phyloP scores from a whole-genome alignment of 2,113 vertebrate species.

The Microcebus murinus region DNA sequence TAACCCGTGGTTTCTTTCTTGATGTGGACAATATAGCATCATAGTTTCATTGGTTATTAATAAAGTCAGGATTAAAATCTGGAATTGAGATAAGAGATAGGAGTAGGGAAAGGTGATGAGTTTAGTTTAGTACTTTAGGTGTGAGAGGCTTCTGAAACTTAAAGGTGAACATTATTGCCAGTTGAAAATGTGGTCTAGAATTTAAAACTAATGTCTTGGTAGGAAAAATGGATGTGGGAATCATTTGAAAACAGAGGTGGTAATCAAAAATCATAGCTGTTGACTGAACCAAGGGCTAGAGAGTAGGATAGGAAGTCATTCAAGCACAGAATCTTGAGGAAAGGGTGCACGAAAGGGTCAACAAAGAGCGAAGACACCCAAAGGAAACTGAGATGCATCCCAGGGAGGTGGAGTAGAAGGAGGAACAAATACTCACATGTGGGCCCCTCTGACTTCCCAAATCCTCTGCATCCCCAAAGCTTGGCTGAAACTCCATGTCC shows the following conservation, averaged over 20 bases:
- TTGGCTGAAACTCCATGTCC: neutral
- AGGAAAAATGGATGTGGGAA: neutral
- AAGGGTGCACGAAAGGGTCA: neutral
- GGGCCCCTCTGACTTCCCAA: neutral
- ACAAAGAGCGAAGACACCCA: neutral
- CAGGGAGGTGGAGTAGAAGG: neutral
- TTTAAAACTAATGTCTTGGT: conserved; percentile 11
- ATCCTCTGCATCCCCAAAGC: neutral
- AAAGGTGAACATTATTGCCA: neutral
- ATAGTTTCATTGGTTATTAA: neutral
- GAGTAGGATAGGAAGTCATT: neutral
- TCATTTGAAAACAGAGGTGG: neutral
- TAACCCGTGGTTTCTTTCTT: neutral
- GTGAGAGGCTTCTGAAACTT: neutral
- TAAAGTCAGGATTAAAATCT: neutral
- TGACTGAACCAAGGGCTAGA: neutral
- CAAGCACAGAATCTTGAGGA: neutral
- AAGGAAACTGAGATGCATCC: neutral
- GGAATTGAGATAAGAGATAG: neutral
- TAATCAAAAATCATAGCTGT: neutral
- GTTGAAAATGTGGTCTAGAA: neutral
- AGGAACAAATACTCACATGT: neutral
- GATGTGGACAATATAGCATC: neutral
- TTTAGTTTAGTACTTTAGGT: neutral
- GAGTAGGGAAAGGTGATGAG: neutral